Evolutionary conservation across 2,888 invertebrate species (phyloP), one percentile per base, ranked within the genome.

Genomic region (Chelonus formosanus): DNA sequence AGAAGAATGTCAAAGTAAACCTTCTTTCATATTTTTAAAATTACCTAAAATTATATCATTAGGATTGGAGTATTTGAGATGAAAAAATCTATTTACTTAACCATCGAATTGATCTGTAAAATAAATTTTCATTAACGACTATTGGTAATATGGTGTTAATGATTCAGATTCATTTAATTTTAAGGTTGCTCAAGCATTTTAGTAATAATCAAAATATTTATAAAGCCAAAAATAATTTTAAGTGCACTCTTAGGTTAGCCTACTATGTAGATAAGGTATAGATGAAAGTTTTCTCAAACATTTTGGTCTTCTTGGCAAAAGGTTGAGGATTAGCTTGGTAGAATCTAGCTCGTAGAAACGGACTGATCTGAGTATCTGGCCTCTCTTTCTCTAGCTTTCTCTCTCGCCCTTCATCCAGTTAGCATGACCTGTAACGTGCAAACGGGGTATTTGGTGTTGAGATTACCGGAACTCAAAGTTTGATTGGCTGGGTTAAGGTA

Each of bases 401-500:
- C 31, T 52, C 31, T 52, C 8, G 8, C 35, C 35, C n/a, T n/a
- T 6, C 6, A 36, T 56, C 45, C 20, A 66, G 54, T 52, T 44
- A 57, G 4, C 40, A 57, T 62, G 55, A 63, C 54, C 67, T 70
- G 74, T 76, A 76, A 76, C 76, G 75, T 77, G 75, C 73, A 75
- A 76, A 77, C 73, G 75, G 77, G 76, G 76, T 81, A 80, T 82
- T 82, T 80, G 78, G 77, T 75, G 76, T 72, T 71, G 71, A 77
- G 78, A 79, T 80, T 81, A 81, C 75, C 74, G 74, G 72, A 79
- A 76, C 77, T 78, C 76, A 75, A 82, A 82, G 78, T 83, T 83
- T 83, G 81, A 83, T 83, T 82, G 80, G 80, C 76, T 77, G 77
- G 75, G 77, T 76, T 77, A 76, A 77, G 76, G 78, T 80, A 81